Percentiles rank a stretch among this genome's conserved stretches.
phyloP scores from a whole-genome alignment of 2,113 vertebrate species.

The Tyrannus savana region DNA sequence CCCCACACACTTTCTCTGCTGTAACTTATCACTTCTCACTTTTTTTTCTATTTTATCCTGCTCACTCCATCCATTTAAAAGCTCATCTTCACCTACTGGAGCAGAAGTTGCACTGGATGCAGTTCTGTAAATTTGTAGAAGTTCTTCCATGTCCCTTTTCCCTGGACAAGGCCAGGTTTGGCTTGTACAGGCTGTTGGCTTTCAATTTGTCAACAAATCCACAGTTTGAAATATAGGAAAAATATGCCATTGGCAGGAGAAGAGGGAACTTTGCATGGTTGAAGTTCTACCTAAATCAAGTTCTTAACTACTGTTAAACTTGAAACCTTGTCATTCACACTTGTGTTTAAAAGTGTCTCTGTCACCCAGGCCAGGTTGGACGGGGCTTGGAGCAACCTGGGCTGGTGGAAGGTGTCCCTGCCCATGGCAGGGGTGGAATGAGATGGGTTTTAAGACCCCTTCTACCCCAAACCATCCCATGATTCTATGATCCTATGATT shows the following conservation, averaged over 20 bases:
- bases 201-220: not conserved
- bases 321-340: not conserved
- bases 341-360: not conserved
- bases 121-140: not conserved
- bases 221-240: not conserved
- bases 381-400: not conserved
- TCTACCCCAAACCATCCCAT: not conserved
- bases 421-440: accelerated
- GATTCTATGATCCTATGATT: not conserved
- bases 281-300: not conserved
- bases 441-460: not conserved
- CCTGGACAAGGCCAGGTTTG: not conserved
- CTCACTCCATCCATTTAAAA: not conserved
- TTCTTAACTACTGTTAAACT: not conserved
- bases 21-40: not conserved
- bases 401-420: not conserved
- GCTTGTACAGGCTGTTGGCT: not conserved
- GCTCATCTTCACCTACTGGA: not conserved
- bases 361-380: not conserved
- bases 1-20: not conserved
- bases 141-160: not conserved
- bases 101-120: not conserved
- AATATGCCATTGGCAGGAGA: not conserved
- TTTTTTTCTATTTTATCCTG: not conserved
- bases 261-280: not conserved